These are phyloP conservation scores for Bilobella aurantiaca DNA, from an alignment of 1,140 invertebrate species.

Conservation along the genomic window DNA sequence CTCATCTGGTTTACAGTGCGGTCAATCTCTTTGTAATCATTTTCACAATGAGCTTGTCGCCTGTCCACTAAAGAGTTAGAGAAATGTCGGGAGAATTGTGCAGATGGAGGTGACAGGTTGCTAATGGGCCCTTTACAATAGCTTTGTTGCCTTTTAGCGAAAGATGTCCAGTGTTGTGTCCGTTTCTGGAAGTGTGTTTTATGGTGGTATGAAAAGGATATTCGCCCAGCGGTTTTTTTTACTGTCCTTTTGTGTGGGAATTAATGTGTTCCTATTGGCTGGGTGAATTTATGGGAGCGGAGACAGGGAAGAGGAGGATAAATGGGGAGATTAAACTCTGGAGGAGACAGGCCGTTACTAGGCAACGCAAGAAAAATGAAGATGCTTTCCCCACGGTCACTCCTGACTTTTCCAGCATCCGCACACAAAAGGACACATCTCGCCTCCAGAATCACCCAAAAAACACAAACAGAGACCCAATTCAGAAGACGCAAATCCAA, in stretches of 20 bases:
- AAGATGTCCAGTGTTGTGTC: too few relatives aligned
- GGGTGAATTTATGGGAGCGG: not conserved
- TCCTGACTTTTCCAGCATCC: slow-evolving; percentile 5
- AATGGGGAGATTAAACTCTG: slow-evolving; percentile 14
- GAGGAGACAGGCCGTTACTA: not conserved
- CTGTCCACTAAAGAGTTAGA: too few relatives aligned
- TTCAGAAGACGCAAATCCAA: slow-evolving; percentile 1
- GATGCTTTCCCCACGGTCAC: not conserved
- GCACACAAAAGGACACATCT: not conserved
- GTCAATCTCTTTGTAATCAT: too few relatives aligned
- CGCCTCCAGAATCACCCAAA: not conserved
- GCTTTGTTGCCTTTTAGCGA: too few relatives aligned
- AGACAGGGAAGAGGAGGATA: slow-evolving; percentile 5
- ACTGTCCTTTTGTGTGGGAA: not conserved
- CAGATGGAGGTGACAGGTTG: too few relatives aligned
- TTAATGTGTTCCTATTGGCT: slow-evolving; percentile 5
- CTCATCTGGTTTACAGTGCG: too few relatives aligned
- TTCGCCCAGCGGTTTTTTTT: not conserved
- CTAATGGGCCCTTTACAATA: too few relatives aligned
- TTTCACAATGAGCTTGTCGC: too few relatives aligned
- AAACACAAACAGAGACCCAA: slow-evolving; percentile 1
- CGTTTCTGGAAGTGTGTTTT: not conserved
- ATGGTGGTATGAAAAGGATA: not conserved
- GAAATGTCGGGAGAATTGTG: too few relatives aligned
- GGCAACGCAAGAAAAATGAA: slow-evolving; percentile 10